These are phyloP conservation scores for Magallana gigas DNA, from an alignment of 1,140 invertebrate genomes.

Conservation along the genomic window DNA sequence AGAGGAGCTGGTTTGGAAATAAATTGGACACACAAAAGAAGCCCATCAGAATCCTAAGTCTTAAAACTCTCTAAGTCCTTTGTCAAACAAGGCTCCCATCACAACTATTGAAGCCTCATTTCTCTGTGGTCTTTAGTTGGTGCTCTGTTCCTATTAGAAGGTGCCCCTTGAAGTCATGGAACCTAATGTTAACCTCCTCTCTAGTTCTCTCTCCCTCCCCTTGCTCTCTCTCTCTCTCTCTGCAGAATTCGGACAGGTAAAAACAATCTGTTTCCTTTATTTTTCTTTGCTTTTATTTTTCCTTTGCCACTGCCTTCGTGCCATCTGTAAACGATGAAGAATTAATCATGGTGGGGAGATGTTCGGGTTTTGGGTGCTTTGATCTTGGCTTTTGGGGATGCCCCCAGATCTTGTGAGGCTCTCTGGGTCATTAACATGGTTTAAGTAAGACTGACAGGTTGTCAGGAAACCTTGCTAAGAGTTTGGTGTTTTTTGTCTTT, in stretches of 20 bases:
- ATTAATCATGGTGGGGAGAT: slow-evolving; percentile 9
- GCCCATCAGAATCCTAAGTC: background rate
- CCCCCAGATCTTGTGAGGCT: background rate
- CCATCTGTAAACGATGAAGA: slow-evolving; percentile 33
- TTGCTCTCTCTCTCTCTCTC: background rate
- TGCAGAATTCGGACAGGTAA: slow-evolving; percentile 8
- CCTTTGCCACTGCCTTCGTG: background rate
- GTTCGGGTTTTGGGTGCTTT: background rate
- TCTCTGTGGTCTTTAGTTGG: background rate
- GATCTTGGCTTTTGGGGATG: background rate
- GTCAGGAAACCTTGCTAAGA: background rate
- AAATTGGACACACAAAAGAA: slow-evolving; percentile 1
- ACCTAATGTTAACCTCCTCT: background rate
- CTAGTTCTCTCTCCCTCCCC: background rate
- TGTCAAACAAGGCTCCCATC: slow-evolving; percentile 8
- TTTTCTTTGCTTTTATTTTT: background rate
- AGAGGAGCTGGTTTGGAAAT: background rate
- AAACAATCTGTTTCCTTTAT: slow-evolving; percentile 32
- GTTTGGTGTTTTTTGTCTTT: background rate
- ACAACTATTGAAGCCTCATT: background rate
- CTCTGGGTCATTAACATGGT: slow-evolving; percentile 19
- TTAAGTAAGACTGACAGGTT: slow-evolving; percentile 28
- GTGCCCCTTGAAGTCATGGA: background rate
- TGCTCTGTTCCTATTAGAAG: too few relatives aligned
- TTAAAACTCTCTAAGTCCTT: slow-evolving; percentile 22